Base-by-base conservation (phyloP, 2,113 vertebrate species). In the Sebastes fasciatus region DNA sequence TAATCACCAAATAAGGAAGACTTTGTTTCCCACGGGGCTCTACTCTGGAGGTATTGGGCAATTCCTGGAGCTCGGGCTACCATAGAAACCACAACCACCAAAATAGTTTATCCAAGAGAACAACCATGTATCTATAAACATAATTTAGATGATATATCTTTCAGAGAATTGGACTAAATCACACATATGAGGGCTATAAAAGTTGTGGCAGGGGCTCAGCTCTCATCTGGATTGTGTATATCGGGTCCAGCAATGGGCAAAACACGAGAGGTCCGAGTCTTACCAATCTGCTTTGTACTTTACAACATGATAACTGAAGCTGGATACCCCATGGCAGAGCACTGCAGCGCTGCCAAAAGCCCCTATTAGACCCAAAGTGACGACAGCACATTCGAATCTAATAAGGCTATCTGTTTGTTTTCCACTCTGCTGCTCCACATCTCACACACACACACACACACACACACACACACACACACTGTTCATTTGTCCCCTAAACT, bases 391-490 rank as follows among this genome's bases (percentile, higher is more conserved):
- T 93, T 93, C 46, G 21, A 62, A 87, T 91, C 92, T 83, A 90
- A 91, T 89, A 92, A 87, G 77, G 61, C 66, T 84, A 89, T 92
- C 83, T 85, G 86, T 89, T 92, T 90, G 89, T 90, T 92, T 90
- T 90, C 77, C 70, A 80, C 80, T 89, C 79, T 72, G 72, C 80
- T 84, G 82, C 83, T 84, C 74, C n/a, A 86, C 89, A 83, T 72
- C 79, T 85, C 72, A 80, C 34, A 34, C 26, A 26, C 26, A 26
- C 26, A 26, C 26, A 26, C 26, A 26, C 26, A 34, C 2, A 34
- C 34, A 34, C 34, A 34, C 34, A 34, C 34, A 34, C 34, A 34
- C 34, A 34, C 34, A 34, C 34, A 86, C 75, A 58, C 77, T 80
- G 81, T 79, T 89, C 80, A 89, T 86, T 86, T 87, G 82, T 86